These are phyloP conservation scores for Chrysolina haemoptera DNA, from an alignment of 2,888 invertebrate genomes.

Conservation along the genomic window DNA sequence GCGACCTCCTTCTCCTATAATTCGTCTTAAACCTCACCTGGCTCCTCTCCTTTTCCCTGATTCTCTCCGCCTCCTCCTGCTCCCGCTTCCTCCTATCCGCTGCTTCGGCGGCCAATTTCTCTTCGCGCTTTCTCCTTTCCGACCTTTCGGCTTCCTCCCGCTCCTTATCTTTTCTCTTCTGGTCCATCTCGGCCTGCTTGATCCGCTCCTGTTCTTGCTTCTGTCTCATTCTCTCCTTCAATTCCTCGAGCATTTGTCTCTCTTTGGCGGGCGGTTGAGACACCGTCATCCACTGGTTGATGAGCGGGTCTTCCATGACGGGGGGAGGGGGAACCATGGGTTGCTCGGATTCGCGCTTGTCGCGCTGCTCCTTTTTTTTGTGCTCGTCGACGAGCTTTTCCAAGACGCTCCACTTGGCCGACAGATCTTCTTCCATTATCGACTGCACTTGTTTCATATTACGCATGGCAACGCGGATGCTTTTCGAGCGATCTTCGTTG, in stretches of 20 bases:
- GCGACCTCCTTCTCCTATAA: constrained; percentile 47
- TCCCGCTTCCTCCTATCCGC: constrained; percentile 62
- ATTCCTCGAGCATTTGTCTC: constrained; percentile 70
- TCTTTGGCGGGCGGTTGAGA: constrained; percentile 64
- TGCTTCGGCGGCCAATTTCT: constrained; percentile 61
- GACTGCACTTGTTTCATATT: constrained; percentile 72
- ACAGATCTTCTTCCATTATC: constrained; percentile 69
- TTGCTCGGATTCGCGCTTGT: constrained; percentile 47
- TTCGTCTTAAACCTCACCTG: constrained; percentile 65
- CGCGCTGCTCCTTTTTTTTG: constrained; percentile 64
- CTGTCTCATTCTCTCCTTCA: constrained; percentile 72
- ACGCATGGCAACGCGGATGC: constrained; percentile 78
- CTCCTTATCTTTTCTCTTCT: constrained; percentile 66
- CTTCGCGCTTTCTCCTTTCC: constrained; percentile 67
- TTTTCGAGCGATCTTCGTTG: constrained; percentile 72
- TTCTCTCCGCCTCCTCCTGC: constrained; percentile 64
- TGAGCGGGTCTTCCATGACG: constrained; percentile 63
- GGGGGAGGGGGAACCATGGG: background rate
- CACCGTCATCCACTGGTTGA: constrained; percentile 73
- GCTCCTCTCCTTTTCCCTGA: constrained; percentile 63
- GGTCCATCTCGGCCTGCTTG: constrained; percentile 64
- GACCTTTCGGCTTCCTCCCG: constrained; percentile 56
- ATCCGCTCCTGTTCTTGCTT: constrained; percentile 71
- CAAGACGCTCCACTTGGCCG: constrained; percentile 67
- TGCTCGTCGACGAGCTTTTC: constrained; percentile 71